Conservation (phyloP, 2,888 invertebrate genomes). For the Temnothorax unifasciatus region DNA sequence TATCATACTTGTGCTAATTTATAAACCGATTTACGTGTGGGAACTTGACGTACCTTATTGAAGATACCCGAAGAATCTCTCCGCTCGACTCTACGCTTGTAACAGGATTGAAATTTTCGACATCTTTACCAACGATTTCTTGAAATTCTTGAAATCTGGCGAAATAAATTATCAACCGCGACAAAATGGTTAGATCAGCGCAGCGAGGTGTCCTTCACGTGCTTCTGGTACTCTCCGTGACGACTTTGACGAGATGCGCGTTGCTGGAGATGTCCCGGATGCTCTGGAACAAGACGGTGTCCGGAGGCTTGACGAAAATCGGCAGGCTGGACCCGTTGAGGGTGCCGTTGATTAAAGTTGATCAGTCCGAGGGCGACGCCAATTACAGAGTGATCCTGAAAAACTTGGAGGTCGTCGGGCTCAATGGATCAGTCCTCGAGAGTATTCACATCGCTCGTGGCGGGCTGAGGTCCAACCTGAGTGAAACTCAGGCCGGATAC, state of each 20-base stretch:
- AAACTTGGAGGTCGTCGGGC: slow-evolving; percentile 80
- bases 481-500: slow-evolving; percentile 82
- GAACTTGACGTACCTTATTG: slow-evolving; percentile 60
- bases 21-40: slow-evolving; percentile 80
- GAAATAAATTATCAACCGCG: neutral
- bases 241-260: slow-evolving; percentile 52
- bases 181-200: slow-evolving; percentile 46
- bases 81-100: neutral
- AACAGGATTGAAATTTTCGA: neutral
- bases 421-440: slow-evolving; percentile 82
- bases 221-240: slow-evolving; percentile 45
- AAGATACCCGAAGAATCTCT: neutral
- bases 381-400: slow-evolving; percentile 82
- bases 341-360: slow-evolving; percentile 84
- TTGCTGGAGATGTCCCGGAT: slow-evolving; percentile 82
- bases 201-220: neutral
- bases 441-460: slow-evolving; percentile 82
- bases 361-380: slow-evolving; percentile 86
- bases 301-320: slow-evolving; percentile 80
- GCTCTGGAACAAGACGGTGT: slow-evolving; percentile 81
- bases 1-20: slow-evolving; percentile 75
- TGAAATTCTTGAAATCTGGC: neutral
- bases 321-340: slow-evolving; percentile 81
- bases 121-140: neutral
- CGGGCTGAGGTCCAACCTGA: slow-evolving; percentile 80